Conservation (phyloP, 2,888 invertebrate genomes). For the Nephrotoma guestfalica region DNA sequence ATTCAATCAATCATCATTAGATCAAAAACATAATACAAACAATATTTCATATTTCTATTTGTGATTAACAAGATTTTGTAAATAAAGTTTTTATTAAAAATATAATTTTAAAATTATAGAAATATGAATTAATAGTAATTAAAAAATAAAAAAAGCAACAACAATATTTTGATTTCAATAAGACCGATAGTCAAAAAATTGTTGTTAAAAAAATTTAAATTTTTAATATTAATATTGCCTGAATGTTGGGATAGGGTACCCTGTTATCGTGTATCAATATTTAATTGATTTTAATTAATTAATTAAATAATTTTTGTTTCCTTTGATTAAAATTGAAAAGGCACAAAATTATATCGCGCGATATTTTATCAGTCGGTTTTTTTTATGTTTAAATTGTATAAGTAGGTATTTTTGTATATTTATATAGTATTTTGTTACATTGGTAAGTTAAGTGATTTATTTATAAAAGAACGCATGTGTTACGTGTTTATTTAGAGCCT, state of each 20-base stretch:
- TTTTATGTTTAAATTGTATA: neutral
- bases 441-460: neutral
- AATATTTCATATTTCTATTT: neutral
- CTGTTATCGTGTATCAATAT: constrained; percentile 33
- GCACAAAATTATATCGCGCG: neutral
- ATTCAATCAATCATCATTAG: neutral
- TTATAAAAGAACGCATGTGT: neutral
- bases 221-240: constrained; percentile 42
- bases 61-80: neutral
- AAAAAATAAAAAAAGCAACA: neutral
- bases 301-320: constrained; percentile 9
- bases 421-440: neutral
- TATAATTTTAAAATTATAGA: neutral
- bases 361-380: neutral
- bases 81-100: neutral
- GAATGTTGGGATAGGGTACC: constrained; percentile 99
- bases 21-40: neutral
- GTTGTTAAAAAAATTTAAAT: constrained; percentile 14
- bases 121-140: neutral
- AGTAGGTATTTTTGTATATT: too few relatives aligned
- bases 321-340: neutral
- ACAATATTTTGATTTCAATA: constrained; percentile 4
- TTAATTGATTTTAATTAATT: neutral
- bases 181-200: constrained; percentile 19
- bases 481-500: constrained; percentile 37